Percentiles rank a stretch among this genome's conserved stretches.
Conservation (phyloP, 2,113 vertebrate genomes). For the Cynocephalus volans region DNA sequence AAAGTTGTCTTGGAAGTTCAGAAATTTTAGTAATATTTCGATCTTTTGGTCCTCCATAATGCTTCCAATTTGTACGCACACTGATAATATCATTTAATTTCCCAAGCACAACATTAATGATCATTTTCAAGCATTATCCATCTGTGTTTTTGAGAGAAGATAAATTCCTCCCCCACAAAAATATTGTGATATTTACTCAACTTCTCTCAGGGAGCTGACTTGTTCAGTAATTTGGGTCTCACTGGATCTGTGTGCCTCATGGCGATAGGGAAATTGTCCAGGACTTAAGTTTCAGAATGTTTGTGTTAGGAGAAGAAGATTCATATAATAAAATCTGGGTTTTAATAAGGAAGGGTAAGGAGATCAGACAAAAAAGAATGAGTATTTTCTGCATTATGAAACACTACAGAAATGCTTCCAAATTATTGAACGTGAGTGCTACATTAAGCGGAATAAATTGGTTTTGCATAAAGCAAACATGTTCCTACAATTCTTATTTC, state of each 20-base stretch:
- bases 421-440: neutral
- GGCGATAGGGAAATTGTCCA: neutral
- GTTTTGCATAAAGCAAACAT: neutral
- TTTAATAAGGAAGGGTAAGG: neutral
- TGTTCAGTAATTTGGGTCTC: neutral
- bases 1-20: constrained; percentile 72
- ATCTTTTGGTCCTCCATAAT: neutral
- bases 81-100: constrained; percentile 36
- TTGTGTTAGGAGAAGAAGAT: neutral
- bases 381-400: neutral
- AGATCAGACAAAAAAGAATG: neutral
- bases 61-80: constrained; percentile 59
- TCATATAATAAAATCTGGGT: constrained; percentile 37
- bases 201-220: neutral
- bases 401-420: neutral
- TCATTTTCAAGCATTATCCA: neutral
- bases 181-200: neutral
- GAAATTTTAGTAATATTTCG: constrained; percentile 61
- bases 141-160: constrained; percentile 30
- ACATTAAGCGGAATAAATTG: neutral
- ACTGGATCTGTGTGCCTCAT: neutral
- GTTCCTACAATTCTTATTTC: neutral
- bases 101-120: neutral
- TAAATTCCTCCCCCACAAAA: constrained; percentile 43
- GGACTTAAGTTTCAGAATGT: neutral